Evolutionary conservation across 2,113 vertebrate genomes (phyloP), one percentile per base, ranked within the genome.

Genomic region (Ariopsis seemanni): DNA sequence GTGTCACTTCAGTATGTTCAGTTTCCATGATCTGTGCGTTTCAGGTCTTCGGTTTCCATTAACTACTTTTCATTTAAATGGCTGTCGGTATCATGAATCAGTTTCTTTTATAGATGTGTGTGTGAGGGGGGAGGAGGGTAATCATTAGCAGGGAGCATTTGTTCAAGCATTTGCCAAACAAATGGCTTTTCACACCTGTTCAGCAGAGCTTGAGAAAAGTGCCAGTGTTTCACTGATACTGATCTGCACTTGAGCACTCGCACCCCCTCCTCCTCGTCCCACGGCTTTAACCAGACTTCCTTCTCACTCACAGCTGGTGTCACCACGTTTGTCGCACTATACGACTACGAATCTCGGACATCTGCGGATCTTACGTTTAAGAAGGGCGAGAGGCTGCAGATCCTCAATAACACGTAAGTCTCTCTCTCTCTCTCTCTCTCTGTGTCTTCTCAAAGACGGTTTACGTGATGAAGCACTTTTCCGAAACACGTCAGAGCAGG

Each of bases 381-480:
- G 95, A 99, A 99, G 93, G 97, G 97, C 81, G 97, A 99, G 90
- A 94, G 96, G 88, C 95, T 99, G 86, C 98, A 99, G 90, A 99
- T 99, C 7, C 96, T 99, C 94, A 99, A 99, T 94, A 99, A 99
- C 95, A 99, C 98, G 98, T 99, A 96, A 98, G 98, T 95, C 57
- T 14, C 8, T 1, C 57, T 25, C 15, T 4, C 2, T 79, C 34
- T 42, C 34, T 42, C 34, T 42, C 8, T 1, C 30, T n/a, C 17
- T 4, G 2, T 79, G 77, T n/a, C 25, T 57, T 52, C 63, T 34
- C 9, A 5, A 27, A 27, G 63, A 48, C 11, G 0, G 17, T 22
- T 81, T 30, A 81, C 27, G 2, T 27, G 2, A 75, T 52, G 20
- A 75, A 75, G 72, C 72, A 75, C 72, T 75, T 75, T 48, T 75